These are phyloP conservation scores for Agrotis segetum DNA, from an alignment of 2,888 invertebrate species.

Conservation along the genomic window DNA sequence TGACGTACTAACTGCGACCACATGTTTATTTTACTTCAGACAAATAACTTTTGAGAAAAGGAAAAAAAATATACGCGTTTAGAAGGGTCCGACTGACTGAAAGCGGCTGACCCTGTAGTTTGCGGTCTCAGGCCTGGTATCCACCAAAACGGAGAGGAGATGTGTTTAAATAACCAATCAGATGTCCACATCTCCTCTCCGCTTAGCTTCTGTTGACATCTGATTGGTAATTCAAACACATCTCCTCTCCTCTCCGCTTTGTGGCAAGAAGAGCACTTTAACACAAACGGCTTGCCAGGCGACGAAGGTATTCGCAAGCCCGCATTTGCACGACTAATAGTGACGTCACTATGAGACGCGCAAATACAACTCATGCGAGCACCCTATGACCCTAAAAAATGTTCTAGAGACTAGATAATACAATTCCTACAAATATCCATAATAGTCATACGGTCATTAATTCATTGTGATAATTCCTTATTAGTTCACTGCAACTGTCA, in stretches of 20 bases:
- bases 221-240: no score
- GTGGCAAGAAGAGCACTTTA: neutral
- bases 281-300: neutral
- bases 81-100: neutral
- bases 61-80: neutral
- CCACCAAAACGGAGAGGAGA: no score
- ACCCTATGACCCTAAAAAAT: neutral
- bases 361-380: no score
- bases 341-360: neutral
- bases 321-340: neutral
- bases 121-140: no score
- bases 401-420: conserved; percentile 24
- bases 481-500: neutral
- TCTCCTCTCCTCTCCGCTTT: no score
- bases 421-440: conserved; percentile 31
- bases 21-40: neutral
- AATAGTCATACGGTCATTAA: conserved; percentile 21
- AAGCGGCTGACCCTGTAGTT: neutral
- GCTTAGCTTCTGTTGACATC: no score
- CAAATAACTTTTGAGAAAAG: neutral
- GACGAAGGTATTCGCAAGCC: neutral
- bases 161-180: no score
- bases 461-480: conserved; percentile 20
- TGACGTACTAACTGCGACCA: neutral
- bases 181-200: no score